phyloP scores from a whole-genome alignment of 2,888 invertebrate species.

The Agonum fuliginosum region DNA sequence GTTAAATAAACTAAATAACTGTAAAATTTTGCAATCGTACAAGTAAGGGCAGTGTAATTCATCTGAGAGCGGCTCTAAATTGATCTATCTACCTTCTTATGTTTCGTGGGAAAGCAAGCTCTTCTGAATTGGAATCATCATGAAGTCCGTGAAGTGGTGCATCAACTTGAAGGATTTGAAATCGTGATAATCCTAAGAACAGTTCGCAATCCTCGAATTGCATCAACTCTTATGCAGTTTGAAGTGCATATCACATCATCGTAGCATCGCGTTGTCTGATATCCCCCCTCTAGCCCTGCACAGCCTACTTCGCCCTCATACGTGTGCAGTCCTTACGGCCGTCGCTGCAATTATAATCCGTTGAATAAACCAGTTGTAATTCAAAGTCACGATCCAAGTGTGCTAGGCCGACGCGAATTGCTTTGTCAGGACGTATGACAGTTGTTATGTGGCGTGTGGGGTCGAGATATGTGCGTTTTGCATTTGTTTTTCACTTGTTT shows the following conservation, averaged over 20 bases:
- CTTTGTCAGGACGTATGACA: constrained; percentile 57
- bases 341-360: constrained; percentile 63
- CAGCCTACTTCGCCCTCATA: background rate
- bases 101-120: too few species aligned
- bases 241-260: constrained; percentile 31
- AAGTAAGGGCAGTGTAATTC: too few species aligned
- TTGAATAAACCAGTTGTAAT: constrained; percentile 65
- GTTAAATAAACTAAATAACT: too few species aligned
- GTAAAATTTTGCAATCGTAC: too few species aligned
- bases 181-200: background rate
- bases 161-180: background rate
- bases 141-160: background rate
- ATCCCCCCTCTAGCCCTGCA: background rate
- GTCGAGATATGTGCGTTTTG: constrained; percentile 43
- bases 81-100: too few species aligned
- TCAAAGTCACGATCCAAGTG: constrained; percentile 59
- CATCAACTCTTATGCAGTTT: constrained; percentile 9
- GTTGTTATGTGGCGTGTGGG: constrained; percentile 58
- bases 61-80: too few species aligned
- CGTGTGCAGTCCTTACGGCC: constrained; percentile 11
- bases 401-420: constrained; percentile 50
- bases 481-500: constrained; percentile 41
- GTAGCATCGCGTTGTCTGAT: constrained; percentile 3
- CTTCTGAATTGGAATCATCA: too few species aligned
- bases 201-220: background rate